A percentile compares a stretch with the other conserved stretches of the same genome.
These are phyloP conservation scores for Entomyzon cyanotis DNA, from an alignment of 2,113 vertebrate species.

Conservation along the genomic window DNA sequence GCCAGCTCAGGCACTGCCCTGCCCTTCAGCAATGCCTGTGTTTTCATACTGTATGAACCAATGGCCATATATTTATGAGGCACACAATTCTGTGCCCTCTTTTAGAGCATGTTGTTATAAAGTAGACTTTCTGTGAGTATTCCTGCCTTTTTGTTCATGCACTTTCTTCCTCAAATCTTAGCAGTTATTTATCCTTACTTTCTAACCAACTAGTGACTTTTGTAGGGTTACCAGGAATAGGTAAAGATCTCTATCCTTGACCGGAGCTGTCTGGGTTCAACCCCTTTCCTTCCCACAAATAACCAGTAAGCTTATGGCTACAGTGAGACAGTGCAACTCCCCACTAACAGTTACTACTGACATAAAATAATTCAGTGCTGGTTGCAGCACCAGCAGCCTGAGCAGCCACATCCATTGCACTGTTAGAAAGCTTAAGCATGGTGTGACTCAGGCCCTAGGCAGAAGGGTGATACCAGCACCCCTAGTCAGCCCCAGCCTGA, in stretches of 20 bases:
- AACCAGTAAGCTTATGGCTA: background rate
- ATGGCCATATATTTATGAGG: background rate
- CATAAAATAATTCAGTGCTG: background rate
- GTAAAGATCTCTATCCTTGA: background rate
- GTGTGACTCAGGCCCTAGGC: background rate
- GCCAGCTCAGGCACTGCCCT: background rate
- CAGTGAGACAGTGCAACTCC: background rate
- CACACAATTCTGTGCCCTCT: background rate
- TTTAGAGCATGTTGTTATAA: background rate
- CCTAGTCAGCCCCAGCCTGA: background rate
- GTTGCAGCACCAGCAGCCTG: background rate
- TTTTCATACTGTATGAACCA: background rate
- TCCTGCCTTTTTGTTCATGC: background rate
- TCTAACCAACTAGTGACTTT: background rate
- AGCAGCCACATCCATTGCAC: background rate
- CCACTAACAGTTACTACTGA: background rate
- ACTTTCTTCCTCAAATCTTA: background rate
- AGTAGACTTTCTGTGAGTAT: background rate
- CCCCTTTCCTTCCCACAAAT: background rate
- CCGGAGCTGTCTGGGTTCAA: background rate
- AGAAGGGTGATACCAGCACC: background rate
- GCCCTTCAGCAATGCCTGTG: background rate
- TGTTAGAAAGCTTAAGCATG: background rate
- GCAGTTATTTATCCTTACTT: background rate
- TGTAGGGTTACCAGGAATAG: background rate